Evolutionary conservation across 2,888 invertebrate species (phyloP), one percentile per base, ranked within the genome.

Genomic region (Junonia oenone): DNA sequence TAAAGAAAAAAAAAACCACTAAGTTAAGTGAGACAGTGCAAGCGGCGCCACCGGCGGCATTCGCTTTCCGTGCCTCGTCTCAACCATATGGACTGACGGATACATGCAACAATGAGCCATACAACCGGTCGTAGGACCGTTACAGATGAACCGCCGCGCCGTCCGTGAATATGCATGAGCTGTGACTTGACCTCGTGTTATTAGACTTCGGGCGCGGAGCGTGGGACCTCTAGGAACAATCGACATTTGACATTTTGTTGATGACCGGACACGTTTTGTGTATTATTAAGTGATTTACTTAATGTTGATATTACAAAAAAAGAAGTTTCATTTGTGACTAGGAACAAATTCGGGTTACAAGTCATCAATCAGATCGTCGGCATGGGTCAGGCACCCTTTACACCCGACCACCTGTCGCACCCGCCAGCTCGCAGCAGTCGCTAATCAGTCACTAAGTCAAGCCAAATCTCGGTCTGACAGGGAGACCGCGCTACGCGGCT

Each of bases 381-480:
- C 76, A 73, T 75, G 80, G 81, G 83, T 81, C 86, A 66, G 63
- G 64, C 66, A 61, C 56, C 65, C 65, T 69, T 63, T 75, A 75
- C 78, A 81, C 78, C 81, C 85, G 82, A 84, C 87, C 88, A 87
- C 88, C 86, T 88, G 89, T 86, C 75, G 76, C 77, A 74, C 75
- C 75, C 78, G 78, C 66, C 65, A 71, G 75, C 78, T 76, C 76
- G 72, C 78, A 82, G 75, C 81, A 81, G 83, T 82, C 82, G 85
- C 89, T 87, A 88, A 88, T 88, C 89, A 89, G 88, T 88, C 88
- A 88, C 85, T 84, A 84, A 85, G 83, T 82, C 81, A 78, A 79
- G 76, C 81, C 78, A 84, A 88, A 88, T 89, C 87, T 88, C 86
- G 72, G 80, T 72, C 50, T 62, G 66, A 64, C 66, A 65, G 60